Conservation (phyloP, 2,113 vertebrate species). For the Brienomyrus brachyistius region DNA sequence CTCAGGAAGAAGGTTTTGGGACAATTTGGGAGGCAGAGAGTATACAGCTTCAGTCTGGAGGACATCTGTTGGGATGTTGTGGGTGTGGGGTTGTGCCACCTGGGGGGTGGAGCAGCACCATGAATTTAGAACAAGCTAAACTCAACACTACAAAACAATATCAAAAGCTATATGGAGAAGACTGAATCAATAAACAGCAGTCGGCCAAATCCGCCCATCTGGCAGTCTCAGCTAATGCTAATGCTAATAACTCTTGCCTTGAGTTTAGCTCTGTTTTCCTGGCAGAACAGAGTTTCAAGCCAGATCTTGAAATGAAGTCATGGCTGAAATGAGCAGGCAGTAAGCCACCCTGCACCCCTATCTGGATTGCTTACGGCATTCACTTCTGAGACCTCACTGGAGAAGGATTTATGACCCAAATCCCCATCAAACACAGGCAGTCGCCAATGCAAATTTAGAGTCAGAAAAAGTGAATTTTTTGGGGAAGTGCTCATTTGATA, state of each 20-base stretch:
- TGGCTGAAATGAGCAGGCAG: neutral
- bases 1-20: constrained; percentile 1
- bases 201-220: neutral
- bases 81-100: neutral
- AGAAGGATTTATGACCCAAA: neutral
- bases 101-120: neutral
- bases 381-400: neutral
- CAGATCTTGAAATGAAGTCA: neutral
- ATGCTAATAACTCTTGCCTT: constrained; percentile 6
- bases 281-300: neutral
- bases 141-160: neutral
- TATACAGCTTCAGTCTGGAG: neutral
- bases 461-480: neutral
- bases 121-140: constrained; percentile 1
- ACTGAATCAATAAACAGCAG: neutral
- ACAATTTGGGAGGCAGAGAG: neutral
- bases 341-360: neutral
- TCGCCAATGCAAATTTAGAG: neutral
- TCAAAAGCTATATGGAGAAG: neutral
- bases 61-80: neutral
- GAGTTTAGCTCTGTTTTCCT: neutral
- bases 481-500: neutral
- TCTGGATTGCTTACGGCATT: neutral
- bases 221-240: constrained; percentile 3
- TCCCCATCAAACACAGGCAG: neutral